Base-by-base conservation (phyloP, 2,797 vertebrate genomes). In the Rhyacichthys aspro region DNA sequence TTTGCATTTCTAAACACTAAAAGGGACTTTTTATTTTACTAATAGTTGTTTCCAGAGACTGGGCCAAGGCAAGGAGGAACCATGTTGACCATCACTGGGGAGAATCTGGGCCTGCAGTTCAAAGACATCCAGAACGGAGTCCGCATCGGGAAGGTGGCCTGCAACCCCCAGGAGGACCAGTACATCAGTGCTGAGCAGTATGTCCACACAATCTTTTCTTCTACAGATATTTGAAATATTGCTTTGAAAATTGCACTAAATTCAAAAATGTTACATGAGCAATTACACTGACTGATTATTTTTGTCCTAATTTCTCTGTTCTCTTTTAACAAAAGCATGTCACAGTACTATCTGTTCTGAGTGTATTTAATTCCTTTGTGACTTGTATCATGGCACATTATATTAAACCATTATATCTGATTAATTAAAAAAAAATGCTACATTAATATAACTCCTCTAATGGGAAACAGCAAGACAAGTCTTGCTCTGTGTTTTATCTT, bases 151-250 rank as follows among this genome's bases (percentile, higher is more conserved):
- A 97, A 95, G 55, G 96, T 99, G 86, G 0, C 71, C 8, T 99
- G 97, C 82, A 86, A 84, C 76, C 97, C 97, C 5, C 87, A 96
- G 10, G 95, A 97, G 88, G 96, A 94, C 77, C 94, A 98, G 57
- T 99, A 98, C 89, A 93, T 99, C 94, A 98, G 96, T 0, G 97
- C 97, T 0, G 97, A 98, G 82, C 96, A 98, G 97, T 99, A 88
- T 85, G 97, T 95, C 33, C 47, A 71, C 70, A 41, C 43, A 0
- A 15, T 63, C 44, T 57, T 38, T 7, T 8, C 41, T 43, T n/a
- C n/a, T n/a, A n/a, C n/a, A n/a, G n/a, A n/a, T n/a, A n/a, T n/a
- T n/a, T n/a, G n/a, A n/a, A n/a, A n/a, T n/a, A n/a, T n/a, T n/a
- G n/a, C n/a, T n/a, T 46, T 46, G 12, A 53, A 28, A 28, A 28